phyloP scores from a whole-genome alignment of 2,113 vertebrate species.

The Mesembrinibis cayennensis region DNA sequence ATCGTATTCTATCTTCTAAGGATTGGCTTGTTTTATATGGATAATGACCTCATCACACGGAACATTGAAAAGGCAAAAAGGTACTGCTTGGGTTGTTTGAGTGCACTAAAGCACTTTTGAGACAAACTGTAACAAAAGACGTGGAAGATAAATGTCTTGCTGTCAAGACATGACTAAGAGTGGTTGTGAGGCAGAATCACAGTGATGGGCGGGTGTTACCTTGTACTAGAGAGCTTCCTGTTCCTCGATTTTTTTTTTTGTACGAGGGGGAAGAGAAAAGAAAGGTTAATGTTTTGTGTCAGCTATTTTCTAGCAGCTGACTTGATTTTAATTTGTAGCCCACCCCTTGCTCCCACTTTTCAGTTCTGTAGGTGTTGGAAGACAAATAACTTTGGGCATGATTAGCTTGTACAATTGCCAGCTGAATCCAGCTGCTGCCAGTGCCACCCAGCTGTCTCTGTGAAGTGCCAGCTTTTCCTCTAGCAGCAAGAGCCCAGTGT shows the following conservation, averaged over 20 bases:
- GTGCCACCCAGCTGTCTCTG: background rate
- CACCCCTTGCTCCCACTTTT: background rate
- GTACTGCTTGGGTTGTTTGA: conserved; percentile 63
- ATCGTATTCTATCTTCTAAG: conserved; percentile 97
- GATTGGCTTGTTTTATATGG: conserved; percentile 98
- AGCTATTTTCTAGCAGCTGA: background rate
- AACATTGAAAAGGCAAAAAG: conserved; percentile 98
- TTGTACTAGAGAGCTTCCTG: background rate
- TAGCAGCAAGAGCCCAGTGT: background rate
- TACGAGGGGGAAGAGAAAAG: background rate
- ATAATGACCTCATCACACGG: conserved; percentile 96
- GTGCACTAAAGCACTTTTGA: background rate
- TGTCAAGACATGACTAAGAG: background rate
- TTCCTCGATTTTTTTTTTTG: background rate
- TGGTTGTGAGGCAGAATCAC: background rate
- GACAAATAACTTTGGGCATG: background rate
- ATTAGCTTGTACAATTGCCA: background rate
- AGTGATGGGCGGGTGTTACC: background rate
- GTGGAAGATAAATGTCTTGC: background rate
- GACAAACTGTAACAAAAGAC: background rate
- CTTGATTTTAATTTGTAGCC: background rate
- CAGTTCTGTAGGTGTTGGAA: background rate
- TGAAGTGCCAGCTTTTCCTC: background rate
- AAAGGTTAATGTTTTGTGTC: background rate
- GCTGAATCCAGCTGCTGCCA: background rate